These are phyloP conservation scores for Prionace glauca DNA, from an alignment of 2,797 vertebrate species.

Conservation along the genomic window DNA sequence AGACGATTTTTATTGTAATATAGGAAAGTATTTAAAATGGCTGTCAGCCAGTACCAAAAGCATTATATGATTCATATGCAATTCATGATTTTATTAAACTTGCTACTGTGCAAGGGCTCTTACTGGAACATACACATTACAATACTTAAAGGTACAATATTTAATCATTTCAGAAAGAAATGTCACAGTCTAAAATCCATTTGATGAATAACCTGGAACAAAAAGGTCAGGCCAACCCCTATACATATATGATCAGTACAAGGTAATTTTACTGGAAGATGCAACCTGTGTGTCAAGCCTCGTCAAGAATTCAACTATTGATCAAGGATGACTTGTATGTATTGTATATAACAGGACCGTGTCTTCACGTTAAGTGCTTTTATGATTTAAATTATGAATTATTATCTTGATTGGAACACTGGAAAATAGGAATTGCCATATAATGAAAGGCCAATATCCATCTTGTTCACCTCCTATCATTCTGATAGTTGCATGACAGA, in stretches of 20 bases:
- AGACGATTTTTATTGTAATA: slow-evolving; percentile 5
- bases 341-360: not conserved
- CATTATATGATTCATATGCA: not conserved
- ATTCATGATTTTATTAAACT: slow-evolving; percentile 19
- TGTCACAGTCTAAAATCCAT: not conserved
- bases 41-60: not conserved
- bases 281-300: not conserved
- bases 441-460: no score
- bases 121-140: not conserved
- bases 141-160: not conserved
- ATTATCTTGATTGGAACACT: not conserved
- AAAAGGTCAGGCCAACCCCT: not conserved
- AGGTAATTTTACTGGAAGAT: not conserved
- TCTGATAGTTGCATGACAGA: not conserved
- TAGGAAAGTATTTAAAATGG: not conserved
- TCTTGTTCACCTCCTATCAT: not conserved
- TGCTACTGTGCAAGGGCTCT: not conserved
- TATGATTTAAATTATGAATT: not conserved
- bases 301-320: not conserved
- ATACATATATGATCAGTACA: not conserved
- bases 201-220: not conserved
- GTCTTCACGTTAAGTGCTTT: not conserved
- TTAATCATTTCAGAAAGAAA: not conserved
- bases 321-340: not conserved
- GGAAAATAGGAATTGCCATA: not conserved